Conservation (phyloP, 37 sponge, comb jelly and placozoan genomes). For the Petrosia ficiformis region DNA sequence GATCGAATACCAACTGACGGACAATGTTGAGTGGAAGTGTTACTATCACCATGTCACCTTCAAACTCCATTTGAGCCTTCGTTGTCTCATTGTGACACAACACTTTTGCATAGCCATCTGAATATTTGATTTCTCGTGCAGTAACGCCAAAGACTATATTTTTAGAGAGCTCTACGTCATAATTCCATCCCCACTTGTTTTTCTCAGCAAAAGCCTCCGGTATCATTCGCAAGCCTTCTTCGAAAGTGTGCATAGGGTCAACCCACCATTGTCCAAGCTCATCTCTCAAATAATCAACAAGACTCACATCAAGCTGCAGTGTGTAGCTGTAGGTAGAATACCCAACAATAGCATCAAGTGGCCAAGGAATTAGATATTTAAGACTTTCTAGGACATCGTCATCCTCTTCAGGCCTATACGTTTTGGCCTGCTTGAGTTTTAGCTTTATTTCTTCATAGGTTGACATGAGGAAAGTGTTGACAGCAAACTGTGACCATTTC, state of each 20-base stretch:
- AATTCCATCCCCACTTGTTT: not conserved
- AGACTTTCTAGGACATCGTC: slow-evolving; percentile 16
- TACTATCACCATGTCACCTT: slow-evolving; percentile 7
- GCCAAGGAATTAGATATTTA: slow-evolving; percentile 53
- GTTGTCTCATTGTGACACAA: slow-evolving; percentile 11
- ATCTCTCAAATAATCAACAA: slow-evolving; percentile 36
- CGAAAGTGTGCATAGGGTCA: slow-evolving; percentile 37
- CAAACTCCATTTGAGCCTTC: not conserved
- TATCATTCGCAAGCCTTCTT: slow-evolving; percentile 39
- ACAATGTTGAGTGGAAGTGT: slow-evolving; percentile 35
- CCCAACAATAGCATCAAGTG: slow-evolving; percentile 45
- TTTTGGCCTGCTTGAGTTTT: no score
- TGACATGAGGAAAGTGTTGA: slow-evolving; percentile 16
- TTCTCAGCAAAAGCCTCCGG: slow-evolving; percentile 32
- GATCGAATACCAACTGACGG: slow-evolving; percentile 27
- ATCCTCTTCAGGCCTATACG: not conserved
- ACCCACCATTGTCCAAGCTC: slow-evolving; percentile 49
- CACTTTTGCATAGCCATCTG: not conserved
- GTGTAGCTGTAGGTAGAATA: slow-evolving; percentile 32
- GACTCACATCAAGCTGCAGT: slow-evolving; percentile 20
- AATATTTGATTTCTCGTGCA: slow-evolving; percentile 19
- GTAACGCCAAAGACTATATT: slow-evolving; percentile 11
- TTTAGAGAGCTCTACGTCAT: slow-evolving; percentile 1
- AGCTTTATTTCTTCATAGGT: not conserved
- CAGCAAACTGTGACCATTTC: slow-evolving; percentile 25